A percentile compares a stretch with the other conserved stretches of the same genome.
These are phyloP conservation scores for Brachionus rubens DNA, from an alignment of 1,140 invertebrate genomes.

Conservation along the genomic window DNA sequence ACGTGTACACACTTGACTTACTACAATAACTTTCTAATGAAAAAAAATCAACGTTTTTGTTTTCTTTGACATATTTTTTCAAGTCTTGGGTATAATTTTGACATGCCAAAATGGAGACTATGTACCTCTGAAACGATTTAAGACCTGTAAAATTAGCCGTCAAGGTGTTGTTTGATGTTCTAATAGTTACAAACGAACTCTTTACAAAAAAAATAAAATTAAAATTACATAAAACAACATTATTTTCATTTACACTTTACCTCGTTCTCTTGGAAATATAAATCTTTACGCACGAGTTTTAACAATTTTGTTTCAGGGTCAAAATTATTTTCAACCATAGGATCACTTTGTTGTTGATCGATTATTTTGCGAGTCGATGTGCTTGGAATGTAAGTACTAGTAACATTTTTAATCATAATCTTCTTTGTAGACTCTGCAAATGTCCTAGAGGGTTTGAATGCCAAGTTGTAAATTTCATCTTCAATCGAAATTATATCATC, in stretches of 20 bases:
- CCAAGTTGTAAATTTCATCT: conserved; percentile 31
- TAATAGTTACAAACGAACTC: background rate
- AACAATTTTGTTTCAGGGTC: background rate
- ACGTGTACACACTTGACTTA: background rate
- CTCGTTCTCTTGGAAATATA: background rate
- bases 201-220: background rate
- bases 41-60: background rate
- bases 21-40: conserved; percentile 10
- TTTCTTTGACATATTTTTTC: background rate
- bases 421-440: too few relatives aligned
- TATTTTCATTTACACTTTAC: background rate
- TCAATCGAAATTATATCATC: conserved; percentile 32
- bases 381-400: too few relatives aligned
- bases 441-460: background rate
- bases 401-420: too few relatives aligned
- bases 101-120: conserved; percentile 20
- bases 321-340: background rate
- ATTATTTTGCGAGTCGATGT: background rate
- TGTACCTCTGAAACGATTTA: conserved; percentile 4
- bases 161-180: background rate
- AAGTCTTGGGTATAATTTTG: background rate
- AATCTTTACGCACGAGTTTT: background rate
- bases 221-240: too few relatives aligned
- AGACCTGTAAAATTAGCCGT: background rate
- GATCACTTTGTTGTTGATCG: background rate